Base-by-base conservation (phyloP, 2,113 vertebrate species). In the Alethe castanea region DNA sequence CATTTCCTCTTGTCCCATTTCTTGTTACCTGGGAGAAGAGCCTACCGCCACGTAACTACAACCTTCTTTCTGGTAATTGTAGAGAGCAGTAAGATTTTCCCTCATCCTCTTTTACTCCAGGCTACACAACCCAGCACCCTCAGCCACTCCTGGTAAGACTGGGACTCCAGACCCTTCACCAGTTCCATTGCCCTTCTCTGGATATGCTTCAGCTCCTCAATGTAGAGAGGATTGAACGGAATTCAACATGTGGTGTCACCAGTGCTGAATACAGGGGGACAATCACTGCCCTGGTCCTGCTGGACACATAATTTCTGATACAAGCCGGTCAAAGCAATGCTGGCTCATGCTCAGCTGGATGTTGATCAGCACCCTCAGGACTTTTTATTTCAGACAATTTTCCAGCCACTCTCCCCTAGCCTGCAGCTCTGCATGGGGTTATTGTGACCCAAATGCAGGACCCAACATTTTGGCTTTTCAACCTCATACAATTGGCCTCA, bases 321-420 rank as follows among this genome's bases (percentile, higher is more conserved):
- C 6, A 60, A 6, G 12, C 7, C 73, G 40, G 14, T 42, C 18
- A 36, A 26, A 67, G 6, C 36, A 47, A 5, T 2, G 2, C 14
- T 73, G 47, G 18, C 8, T 54, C 40, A 5, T 20, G 15, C 28
- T 54, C 45, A 73, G 19, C 17, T 16, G 11, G 25, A n/a, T 53
- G 29, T 23, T 0, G 0, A 42, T 44, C 38, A 42, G 8, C 25
- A 19, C 1, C 5, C 18, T 5, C 13, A 24, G 22, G 20, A 9
- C 4, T 22, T 91, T 91, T 66, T 23, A 53, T 10, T 60, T 40
- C 22, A 42, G n/a, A 40, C 20, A 47, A 3, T 9, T 85, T 66
- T 66, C 29, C 53, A 85, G 12, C 14, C 25, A 16, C 29, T 66
- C 38, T 50, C 14, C 9, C 11, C n/a, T 9, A 15, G 29, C n/a